A percentile compares a stretch with the other conserved stretches of the same genome.
phyloP scores from a whole-genome alignment of 2,888 invertebrate genomes.

The Drosophila birchii region DNA sequence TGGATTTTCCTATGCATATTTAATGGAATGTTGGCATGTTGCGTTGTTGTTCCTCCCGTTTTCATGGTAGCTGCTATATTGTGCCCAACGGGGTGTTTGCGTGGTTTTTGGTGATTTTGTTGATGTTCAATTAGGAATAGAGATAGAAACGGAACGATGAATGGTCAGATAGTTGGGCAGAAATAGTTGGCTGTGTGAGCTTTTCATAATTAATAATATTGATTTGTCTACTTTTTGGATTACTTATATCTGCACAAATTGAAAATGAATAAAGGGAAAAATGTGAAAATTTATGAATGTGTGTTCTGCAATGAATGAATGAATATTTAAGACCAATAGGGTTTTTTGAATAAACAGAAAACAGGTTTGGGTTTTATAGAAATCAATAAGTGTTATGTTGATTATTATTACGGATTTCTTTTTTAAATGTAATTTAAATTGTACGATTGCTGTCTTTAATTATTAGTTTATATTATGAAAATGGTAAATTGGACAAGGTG shows the following conservation, averaged over 20 bases:
- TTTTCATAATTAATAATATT: conserved; percentile 33
- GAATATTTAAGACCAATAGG: neutral
- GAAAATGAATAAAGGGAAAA: neutral
- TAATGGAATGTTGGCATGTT: conserved; percentile 32
- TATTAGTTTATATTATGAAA: neutral
- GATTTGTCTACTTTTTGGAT: conserved; percentile 15
- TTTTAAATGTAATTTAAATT: no score
- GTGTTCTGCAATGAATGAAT: neutral
- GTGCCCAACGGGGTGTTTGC: conserved; percentile 13
- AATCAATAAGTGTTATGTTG: neutral
- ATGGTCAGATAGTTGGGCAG: conserved; percentile 18
- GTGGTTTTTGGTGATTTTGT: conserved; percentile 31
- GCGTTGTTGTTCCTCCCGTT: conserved; percentile 15
- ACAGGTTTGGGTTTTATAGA: neutral
- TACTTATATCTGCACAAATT: conserved; percentile 1
- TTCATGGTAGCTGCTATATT: conserved; percentile 13
- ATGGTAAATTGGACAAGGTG: neutral
- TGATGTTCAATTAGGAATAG: conserved; percentile 38
- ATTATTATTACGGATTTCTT: no score
- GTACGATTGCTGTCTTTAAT: neutral
- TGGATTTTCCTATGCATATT: conserved; percentile 45
- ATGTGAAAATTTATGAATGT: conserved; percentile 1
- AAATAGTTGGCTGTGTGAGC: conserved; percentile 3
- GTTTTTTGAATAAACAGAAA: neutral
- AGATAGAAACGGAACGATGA: conserved; percentile 13